phyloP scores from a whole-genome alignment of 2,888 invertebrate species.

The Diaphora mendica region DNA sequence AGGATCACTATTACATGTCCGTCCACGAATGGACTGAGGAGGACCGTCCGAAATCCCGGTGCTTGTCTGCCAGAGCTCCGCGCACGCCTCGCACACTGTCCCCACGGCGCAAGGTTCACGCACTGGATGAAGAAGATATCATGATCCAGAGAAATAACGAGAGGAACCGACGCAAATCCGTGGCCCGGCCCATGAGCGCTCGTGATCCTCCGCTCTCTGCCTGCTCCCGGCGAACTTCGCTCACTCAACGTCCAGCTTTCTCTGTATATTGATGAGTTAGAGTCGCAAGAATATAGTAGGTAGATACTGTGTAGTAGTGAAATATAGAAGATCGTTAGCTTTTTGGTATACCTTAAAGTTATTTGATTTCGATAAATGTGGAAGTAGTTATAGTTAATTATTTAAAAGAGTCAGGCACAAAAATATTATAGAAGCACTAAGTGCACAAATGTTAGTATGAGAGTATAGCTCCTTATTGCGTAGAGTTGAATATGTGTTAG shows the following conservation, averaged over 20 bases:
- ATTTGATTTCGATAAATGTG: conserved; percentile 12
- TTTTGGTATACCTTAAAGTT: conserved; percentile 4
- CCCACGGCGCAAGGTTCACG: conserved; percentile 61
- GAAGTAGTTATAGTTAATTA: conserved; percentile 1
- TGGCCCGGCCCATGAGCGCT: conserved; percentile 70
- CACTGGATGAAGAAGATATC: conserved; percentile 61
- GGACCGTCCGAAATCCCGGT: conserved; percentile 73
- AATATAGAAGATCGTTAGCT: conserved; percentile 20
- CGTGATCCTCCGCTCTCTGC: conserved; percentile 70
- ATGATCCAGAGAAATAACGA: conserved; percentile 68
- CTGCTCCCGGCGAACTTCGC: conserved; percentile 71
- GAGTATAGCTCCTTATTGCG: background rate
- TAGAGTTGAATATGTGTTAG: background rate
- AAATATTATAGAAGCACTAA: conserved; percentile 12
- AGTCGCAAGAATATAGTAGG: conserved; percentile 23
- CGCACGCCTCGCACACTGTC: conserved; percentile 66
- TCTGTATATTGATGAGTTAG: conserved; percentile 68
- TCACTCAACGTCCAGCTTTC: conserved; percentile 80
- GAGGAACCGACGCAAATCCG: conserved; percentile 68
- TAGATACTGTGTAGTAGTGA: conserved; percentile 40
- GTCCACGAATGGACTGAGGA: conserved; percentile 73
- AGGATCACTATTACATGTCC: conserved; percentile 76
- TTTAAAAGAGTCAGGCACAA: background rate
- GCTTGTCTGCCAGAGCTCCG: conserved; percentile 73
- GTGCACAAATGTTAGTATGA: conserved; percentile 12